Conservation (phyloP, 2,888 invertebrate genomes). For the Ectropis crepuscularia region DNA sequence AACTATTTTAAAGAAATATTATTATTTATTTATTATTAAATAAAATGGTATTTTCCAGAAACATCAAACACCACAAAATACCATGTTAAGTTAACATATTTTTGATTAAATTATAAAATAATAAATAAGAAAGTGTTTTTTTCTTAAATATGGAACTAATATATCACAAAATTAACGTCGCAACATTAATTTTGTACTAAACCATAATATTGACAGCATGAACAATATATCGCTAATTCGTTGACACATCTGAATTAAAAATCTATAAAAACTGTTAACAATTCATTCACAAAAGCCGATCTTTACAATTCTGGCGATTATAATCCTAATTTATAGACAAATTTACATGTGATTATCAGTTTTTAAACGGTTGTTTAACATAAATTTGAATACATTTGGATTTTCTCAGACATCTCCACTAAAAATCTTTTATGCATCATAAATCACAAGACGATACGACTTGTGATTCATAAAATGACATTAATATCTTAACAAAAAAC, state of each 20-base stretch:
- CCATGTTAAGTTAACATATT: too few species aligned
- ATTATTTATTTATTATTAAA: too few species aligned
- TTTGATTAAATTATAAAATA: too few species aligned
- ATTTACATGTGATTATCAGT: constrained; percentile 47
- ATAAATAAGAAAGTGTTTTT: too few species aligned
- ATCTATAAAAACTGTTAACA: constrained; percentile 31
- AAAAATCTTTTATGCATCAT: constrained; percentile 33
- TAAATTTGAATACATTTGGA: constrained; percentile 53
- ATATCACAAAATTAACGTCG: too few species aligned
- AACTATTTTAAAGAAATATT: too few species aligned
- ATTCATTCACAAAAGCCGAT: constrained; percentile 33
- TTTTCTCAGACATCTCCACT: constrained; percentile 35
- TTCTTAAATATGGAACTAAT: too few species aligned
- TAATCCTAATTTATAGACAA: constrained; percentile 48
- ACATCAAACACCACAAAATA: too few species aligned
- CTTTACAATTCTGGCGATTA: constrained; percentile 37
- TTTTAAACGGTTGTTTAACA: constrained; percentile 49
- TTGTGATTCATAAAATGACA: constrained; percentile 1
- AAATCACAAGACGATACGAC: constrained; percentile 8
- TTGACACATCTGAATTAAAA: constrained; percentile 27
- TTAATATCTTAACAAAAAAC: not conserved
- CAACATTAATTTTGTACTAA: too few species aligned
- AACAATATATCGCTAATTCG: constrained; percentile 11
- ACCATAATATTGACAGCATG: constrained; percentile 1
- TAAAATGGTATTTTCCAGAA: too few species aligned